Percentiles rank a stretch among this genome's conserved stretches.
Conservation (phyloP, 2,113 vertebrate genomes). For the Nothocercus julius region DNA sequence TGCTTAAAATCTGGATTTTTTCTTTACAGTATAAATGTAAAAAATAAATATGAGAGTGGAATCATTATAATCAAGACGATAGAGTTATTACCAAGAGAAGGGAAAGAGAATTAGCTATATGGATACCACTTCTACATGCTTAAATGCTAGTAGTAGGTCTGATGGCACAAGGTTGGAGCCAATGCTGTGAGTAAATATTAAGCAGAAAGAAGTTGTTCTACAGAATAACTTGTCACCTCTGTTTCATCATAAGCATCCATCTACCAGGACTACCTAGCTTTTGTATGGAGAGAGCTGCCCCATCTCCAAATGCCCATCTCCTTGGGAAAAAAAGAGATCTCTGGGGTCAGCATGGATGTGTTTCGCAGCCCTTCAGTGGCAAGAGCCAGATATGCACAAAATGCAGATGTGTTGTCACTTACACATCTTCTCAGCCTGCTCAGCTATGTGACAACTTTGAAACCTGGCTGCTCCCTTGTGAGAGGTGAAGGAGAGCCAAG, state of each 20-base stretch:
- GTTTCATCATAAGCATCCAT: neutral
- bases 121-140: neutral
- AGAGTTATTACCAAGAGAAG: conserved; percentile 6
- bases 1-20: conserved; percentile 20
- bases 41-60: conserved; percentile 12
- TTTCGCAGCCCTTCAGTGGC: neutral
- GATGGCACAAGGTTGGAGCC: neutral
- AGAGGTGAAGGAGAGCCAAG: neutral
- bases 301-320: neutral
- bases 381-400: neutral
- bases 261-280: neutral
- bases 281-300: neutral
- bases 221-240: neutral
- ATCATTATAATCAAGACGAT: neutral
- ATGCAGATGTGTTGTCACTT: neutral
- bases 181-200: neutral
- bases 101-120: neutral
- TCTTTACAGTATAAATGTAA: conserved; percentile 8
- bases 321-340: neutral
- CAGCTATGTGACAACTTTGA: neutral
- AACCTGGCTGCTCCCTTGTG: neutral
- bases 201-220: neutral
- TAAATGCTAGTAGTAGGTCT: neutral
- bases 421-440: neutral
- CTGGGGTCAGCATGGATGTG: fast-evolving